Conservation (phyloP, 2,888 invertebrate genomes). For the Ophonus ardosiacus region DNA sequence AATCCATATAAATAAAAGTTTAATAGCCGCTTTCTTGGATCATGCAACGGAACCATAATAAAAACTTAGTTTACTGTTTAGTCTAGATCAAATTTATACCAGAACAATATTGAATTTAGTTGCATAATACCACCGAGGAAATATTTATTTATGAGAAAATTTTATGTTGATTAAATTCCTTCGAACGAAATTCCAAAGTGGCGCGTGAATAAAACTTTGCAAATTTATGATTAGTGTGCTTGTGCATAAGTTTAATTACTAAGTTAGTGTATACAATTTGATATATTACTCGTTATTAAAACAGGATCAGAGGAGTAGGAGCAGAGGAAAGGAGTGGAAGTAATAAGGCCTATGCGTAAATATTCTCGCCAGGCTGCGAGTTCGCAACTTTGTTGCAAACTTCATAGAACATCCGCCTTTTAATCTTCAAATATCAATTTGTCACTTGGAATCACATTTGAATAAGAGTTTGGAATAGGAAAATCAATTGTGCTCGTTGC, state of each 20-base stretch:
- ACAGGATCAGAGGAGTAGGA: background rate
- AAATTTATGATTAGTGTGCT: slow-evolving; percentile 37
- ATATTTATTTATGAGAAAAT: slow-evolving; percentile 15
- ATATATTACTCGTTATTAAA: slow-evolving; percentile 48
- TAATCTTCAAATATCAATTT: slow-evolving; percentile 33
- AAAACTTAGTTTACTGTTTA: too few relatives aligned
- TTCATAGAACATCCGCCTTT: slow-evolving; percentile 1
- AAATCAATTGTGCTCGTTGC: slow-evolving; percentile 7
- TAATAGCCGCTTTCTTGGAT: too few relatives aligned
- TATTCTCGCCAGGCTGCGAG: slow-evolving; percentile 2
- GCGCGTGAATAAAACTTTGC: slow-evolving; percentile 8
- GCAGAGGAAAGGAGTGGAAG: slow-evolving; percentile 4
- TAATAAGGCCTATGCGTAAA: slow-evolving; percentile 31
- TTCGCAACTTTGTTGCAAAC: slow-evolving; percentile 5
- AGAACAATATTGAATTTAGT: background rate
- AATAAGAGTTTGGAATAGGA: background rate
- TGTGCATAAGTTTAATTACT: slow-evolving; percentile 35
- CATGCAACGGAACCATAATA: too few relatives aligned
- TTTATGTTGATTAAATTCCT: slow-evolving; percentile 49
- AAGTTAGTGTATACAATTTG: slow-evolving; percentile 31
- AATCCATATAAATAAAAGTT: too few relatives aligned
- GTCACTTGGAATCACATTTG: slow-evolving; percentile 14
- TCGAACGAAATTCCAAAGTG: slow-evolving; percentile 24
- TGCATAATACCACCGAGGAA: background rate
- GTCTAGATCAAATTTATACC: too few relatives aligned